Evolutionary conservation across 2,797 vertebrate genomes (phyloP).

Genomic region (Poecile montanus): DNA sequence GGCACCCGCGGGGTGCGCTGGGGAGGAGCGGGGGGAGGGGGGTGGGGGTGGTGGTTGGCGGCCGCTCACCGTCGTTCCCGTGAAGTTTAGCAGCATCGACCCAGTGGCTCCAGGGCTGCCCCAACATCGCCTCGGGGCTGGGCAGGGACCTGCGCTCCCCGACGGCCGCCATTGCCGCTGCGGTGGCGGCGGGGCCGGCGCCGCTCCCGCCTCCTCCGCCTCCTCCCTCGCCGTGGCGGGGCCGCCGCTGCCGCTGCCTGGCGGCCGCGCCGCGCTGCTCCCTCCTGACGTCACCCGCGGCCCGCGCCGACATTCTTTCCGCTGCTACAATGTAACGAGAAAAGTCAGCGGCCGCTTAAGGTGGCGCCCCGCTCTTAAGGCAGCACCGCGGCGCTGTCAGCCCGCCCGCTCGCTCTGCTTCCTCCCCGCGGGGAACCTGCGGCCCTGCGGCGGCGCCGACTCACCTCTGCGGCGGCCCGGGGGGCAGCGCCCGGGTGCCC

Average conservation of each 20-base stretch:
- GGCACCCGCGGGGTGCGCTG: neutral
- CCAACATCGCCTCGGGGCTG: constrained; percentile 95
- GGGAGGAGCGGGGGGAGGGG: too few relatives aligned
- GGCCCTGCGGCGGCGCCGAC: neutral
- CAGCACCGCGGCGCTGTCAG: constrained; percentile 58
- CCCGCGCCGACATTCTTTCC: constrained; percentile 99
- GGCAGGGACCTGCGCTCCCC: constrained; percentile 94
- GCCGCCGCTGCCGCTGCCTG: constrained; percentile 80
- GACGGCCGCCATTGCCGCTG: constrained; percentile 93
- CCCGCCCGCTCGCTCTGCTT: neutral
- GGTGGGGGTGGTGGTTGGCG: neutral
- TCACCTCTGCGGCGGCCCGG: constrained; percentile 54
- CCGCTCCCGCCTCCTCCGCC: constrained; percentile 52
- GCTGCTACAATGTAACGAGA: constrained; percentile 96
- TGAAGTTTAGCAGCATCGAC: constrained; percentile 94
- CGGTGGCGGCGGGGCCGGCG: constrained; percentile 59
- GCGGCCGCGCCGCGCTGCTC: constrained; percentile 91
- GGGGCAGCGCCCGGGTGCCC: neutral
- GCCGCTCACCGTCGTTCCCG: constrained; percentile 91
- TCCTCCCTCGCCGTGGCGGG: constrained; percentile 90
- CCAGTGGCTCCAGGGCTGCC: constrained; percentile 97
- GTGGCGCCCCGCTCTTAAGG: constrained; percentile 77
- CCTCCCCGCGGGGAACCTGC: neutral
- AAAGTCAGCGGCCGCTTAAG: constrained; percentile 77
- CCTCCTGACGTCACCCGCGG: constrained; percentile 98